These are phyloP conservation scores for Trileptium ribeirensis DNA, from an alignment of 2,888 invertebrate species.

Conservation along the genomic window DNA sequence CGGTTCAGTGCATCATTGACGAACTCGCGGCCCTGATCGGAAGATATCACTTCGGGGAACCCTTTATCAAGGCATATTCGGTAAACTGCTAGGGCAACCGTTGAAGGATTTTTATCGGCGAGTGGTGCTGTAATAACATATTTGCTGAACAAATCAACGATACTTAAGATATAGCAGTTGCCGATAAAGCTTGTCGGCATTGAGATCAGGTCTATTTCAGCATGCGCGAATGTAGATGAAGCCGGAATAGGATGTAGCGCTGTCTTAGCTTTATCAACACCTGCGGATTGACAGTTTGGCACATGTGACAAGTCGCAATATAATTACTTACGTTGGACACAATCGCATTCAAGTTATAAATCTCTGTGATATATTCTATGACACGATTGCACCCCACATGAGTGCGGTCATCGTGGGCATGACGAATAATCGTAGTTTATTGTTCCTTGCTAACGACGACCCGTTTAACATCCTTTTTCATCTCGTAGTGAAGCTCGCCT, in stretches of 20 bases:
- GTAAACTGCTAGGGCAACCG: background rate
- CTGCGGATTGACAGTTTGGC: background rate
- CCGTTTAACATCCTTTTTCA: too few species aligned
- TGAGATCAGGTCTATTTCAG: background rate
- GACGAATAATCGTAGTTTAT: too few species aligned
- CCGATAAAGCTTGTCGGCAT: background rate
- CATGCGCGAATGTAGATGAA: background rate
- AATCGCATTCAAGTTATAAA: background rate
- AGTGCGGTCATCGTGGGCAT: background rate
- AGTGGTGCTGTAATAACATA: background rate
- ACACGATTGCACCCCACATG: too few species aligned
- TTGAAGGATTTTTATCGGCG: background rate
- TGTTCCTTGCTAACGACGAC: too few species aligned
- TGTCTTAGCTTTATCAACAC: background rate
- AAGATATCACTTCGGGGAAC: background rate
- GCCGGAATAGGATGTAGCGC: background rate
- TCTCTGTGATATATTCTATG: too few species aligned
- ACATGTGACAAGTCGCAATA: background rate
- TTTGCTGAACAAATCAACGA: background rate
- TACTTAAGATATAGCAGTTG: background rate
- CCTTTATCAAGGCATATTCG: background rate
- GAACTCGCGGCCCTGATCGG: background rate
- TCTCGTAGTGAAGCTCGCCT: too few species aligned
- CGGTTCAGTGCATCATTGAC: background rate
- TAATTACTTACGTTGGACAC: background rate